Percentiles rank a stretch among this genome's conserved stretches.
Conservation (phyloP, 2,113 vertebrate species). For the Larimichthys polyactis region DNA sequence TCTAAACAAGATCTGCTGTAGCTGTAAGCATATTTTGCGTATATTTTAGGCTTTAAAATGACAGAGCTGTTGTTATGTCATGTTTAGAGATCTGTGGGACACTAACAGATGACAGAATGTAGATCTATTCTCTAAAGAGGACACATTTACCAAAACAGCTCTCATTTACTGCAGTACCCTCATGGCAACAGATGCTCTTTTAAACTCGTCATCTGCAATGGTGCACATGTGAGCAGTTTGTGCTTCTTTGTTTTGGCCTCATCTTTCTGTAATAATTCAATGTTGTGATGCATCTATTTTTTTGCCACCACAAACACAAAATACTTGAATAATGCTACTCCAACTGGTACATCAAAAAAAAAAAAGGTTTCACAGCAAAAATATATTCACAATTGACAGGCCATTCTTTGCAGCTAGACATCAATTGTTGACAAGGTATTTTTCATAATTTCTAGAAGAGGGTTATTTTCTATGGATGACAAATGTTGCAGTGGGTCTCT, state of each 20-base stretch:
- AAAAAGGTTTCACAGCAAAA: not conserved
- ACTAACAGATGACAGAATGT: slow-evolving; percentile 35
- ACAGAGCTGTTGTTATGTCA: slow-evolving; percentile 14
- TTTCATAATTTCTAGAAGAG: not conserved
- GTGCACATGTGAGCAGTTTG: slow-evolving; percentile 54
- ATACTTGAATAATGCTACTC: slow-evolving; percentile 26
- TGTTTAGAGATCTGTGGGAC: slow-evolving; percentile 39
- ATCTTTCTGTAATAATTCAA: slow-evolving; percentile 29
- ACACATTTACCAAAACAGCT: slow-evolving; percentile 65
- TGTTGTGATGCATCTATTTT: slow-evolving; percentile 48
- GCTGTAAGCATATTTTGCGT: not conserved
- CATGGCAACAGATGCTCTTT: slow-evolving; percentile 72
- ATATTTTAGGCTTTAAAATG: slow-evolving; percentile 7
- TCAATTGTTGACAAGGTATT: not conserved
- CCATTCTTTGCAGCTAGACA: not conserved
- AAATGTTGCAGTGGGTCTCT: not conserved
- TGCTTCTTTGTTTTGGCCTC: slow-evolving; percentile 56
- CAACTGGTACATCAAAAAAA: slow-evolving; percentile 1
- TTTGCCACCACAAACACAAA: slow-evolving; percentile 15
- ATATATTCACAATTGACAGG: not conserved
- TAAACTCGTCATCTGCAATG: slow-evolving; percentile 73
- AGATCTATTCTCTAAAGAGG: slow-evolving; percentile 64
- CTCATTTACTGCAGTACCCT: slow-evolving; percentile 68
- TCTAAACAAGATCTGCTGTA: not conserved
- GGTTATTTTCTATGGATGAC: not conserved